Evolutionary conservation across 1,140 invertebrate species (phyloP).

Genomic region (Drosophila arawakana): DNA sequence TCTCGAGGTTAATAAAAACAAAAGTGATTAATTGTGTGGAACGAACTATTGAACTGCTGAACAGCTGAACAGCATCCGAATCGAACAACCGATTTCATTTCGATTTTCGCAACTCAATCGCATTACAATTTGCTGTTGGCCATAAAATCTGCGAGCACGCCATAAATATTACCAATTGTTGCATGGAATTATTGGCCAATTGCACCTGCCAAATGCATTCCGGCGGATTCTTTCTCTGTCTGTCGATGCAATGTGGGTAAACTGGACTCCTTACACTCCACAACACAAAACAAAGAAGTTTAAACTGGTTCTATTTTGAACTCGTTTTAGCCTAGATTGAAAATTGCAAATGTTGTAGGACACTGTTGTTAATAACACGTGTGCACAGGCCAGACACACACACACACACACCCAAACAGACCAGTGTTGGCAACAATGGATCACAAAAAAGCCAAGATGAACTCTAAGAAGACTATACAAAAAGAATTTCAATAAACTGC

Average conservation of each 20-base stretch:
- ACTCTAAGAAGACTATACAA: too few relatives aligned
- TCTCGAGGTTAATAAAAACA: conserved; percentile 25
- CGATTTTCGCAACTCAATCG: conserved; percentile 26
- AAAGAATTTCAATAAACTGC: too few relatives aligned
- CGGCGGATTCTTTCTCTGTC: conserved; percentile 20
- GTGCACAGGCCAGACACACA: conserved; percentile 3
- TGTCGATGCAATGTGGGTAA: not conserved
- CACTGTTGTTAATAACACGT: conserved; percentile 38
- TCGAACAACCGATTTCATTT: conserved; percentile 18
- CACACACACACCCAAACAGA: too few relatives aligned
- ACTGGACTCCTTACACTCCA: conserved; percentile 13
- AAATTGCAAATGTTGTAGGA: not conserved
- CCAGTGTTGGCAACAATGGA: too few relatives aligned
- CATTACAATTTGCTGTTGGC: conserved; percentile 39
- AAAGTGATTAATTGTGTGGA: conserved; percentile 35
- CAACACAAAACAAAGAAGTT: not conserved
- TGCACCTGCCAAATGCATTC: conserved; percentile 69
- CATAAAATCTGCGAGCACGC: conserved; percentile 51
- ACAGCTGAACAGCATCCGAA: conserved; percentile 16
- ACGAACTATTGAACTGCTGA: conserved; percentile 17
- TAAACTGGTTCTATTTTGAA: not conserved
- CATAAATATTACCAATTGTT: conserved; percentile 59
- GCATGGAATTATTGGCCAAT: conserved; percentile 73
- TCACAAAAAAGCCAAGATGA: too few relatives aligned
- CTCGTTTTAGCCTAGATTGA: not conserved